Percentiles rank a stretch among this genome's conserved stretches.
These are phyloP conservation scores for Brachyrhaphis roseni DNA, from an alignment of 2,797 vertebrate genomes.

Conservation along the genomic window DNA sequence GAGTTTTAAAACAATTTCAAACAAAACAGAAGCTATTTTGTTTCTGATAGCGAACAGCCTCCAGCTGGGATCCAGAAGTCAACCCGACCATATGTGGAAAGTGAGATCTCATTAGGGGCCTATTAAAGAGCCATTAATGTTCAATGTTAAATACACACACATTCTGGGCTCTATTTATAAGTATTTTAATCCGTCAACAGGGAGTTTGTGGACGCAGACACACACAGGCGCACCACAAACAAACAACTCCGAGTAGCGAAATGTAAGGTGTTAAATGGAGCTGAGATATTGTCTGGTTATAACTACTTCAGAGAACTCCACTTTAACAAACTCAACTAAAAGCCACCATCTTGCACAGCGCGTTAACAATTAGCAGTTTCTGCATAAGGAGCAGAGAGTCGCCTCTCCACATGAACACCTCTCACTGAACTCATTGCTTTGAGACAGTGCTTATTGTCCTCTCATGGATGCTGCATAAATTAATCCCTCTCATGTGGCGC, in stretches of 20 bases:
- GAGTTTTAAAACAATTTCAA: background rate
- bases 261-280: too few relatives aligned
- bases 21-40: background rate
- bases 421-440: slow-evolving; percentile 50
- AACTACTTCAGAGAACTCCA: background rate
- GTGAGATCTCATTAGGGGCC: background rate
- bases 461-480: slow-evolving; percentile 66
- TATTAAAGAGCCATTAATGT: background rate
- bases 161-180: background rate
- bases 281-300: background rate
- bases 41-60: background rate
- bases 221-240: background rate
- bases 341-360: slow-evolving; percentile 18
- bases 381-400: slow-evolving; percentile 35
- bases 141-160: background rate
- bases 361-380: slow-evolving; percentile 42
- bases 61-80: background rate
- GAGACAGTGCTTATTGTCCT: slow-evolving; percentile 53
- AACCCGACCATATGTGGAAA: background rate
- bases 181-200: background rate
- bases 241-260: too few relatives aligned
- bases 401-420: slow-evolving; percentile 37
- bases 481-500: slow-evolving; percentile 73
- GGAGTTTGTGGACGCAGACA: background rate
- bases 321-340: slow-evolving; percentile 1